These are phyloP conservation scores for Drosophila paranaensis DNA, from an alignment of 2,888 invertebrate genomes.

Conservation along the genomic window DNA sequence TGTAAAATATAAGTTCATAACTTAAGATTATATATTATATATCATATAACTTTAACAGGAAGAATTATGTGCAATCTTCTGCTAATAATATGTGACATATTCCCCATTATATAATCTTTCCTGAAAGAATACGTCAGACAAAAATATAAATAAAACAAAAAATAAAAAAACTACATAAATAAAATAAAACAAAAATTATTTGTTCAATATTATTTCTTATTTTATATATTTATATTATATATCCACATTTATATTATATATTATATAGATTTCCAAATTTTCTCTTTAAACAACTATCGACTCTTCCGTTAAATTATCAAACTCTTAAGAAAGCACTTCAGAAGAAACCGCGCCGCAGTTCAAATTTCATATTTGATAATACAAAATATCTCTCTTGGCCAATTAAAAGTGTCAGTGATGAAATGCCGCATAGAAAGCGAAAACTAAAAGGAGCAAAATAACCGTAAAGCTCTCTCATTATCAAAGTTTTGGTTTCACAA, in stretches of 20 bases:
- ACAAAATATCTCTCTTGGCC: conserved; percentile 17
- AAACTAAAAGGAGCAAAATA: background rate
- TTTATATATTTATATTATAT: too few species aligned
- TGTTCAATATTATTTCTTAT: too few species aligned
- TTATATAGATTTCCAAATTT: background rate
- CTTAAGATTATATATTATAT: too few species aligned
- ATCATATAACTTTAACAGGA: too few species aligned
- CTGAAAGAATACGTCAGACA: too few species aligned
- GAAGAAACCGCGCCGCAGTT: background rate
- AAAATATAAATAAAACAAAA: too few species aligned
- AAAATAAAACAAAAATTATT: too few species aligned
- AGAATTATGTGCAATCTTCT: too few species aligned
- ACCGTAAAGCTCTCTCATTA: conserved; percentile 21
- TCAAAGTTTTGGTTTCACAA: conserved; percentile 18
- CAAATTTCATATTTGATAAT: conserved; percentile 16
- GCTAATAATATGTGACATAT: too few species aligned
- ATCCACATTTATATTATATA: too few species aligned
- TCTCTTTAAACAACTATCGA: background rate
- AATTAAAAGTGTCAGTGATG: conserved; percentile 37
- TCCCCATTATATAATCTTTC: too few species aligned
- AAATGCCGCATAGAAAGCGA: conserved; percentile 11
- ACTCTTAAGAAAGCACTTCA: background rate
- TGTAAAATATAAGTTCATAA: background rate
- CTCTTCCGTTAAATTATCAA: background rate
- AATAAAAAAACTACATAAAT: too few species aligned